phyloP scores from a whole-genome alignment of 2,888 invertebrate species.

The Actias luna region DNA sequence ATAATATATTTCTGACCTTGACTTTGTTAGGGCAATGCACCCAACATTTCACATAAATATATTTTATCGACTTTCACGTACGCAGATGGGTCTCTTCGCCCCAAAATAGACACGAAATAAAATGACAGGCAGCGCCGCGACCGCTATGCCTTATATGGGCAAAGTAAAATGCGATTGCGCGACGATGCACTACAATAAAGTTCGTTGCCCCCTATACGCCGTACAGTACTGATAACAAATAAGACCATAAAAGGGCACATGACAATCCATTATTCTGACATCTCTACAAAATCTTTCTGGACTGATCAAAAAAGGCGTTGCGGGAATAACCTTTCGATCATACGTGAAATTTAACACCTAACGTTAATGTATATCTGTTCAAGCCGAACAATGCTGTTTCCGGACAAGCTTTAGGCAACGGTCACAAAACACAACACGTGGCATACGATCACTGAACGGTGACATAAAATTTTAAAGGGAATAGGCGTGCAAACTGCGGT shows the following conservation, averaged over 20 bases:
- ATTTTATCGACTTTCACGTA: constrained; percentile 31
- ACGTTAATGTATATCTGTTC: constrained; percentile 32
- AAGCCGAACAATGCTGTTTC: constrained; percentile 32
- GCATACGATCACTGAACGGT: constrained; percentile 79
- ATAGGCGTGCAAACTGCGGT: constrained; percentile 76
- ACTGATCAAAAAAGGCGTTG: constrained; percentile 76
- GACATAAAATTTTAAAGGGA: constrained; percentile 66
- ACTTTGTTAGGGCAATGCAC: constrained; percentile 56
- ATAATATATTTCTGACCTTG: constrained; percentile 51
- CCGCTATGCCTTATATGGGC: constrained; percentile 76
- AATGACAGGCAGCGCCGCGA: constrained; percentile 54
- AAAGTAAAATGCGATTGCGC: constrained; percentile 76
- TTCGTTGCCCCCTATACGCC: constrained; percentile 69
- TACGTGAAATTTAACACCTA: constrained; percentile 79
- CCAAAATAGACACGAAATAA: constrained; percentile 62
- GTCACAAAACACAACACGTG: constrained; percentile 71
- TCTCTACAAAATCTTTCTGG: constrained; percentile 31
- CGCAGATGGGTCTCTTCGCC: constrained; percentile 43
- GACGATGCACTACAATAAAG: constrained; percentile 64
- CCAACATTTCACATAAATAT: constrained; percentile 18
- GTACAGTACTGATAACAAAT: constrained; percentile 50
- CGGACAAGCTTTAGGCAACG: constrained; percentile 32
- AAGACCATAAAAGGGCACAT: not conserved
- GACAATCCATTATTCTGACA: constrained; percentile 27
- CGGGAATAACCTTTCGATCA: constrained; percentile 67